A percentile compares a stretch with the other conserved stretches of the same genome.
Conservation (phyloP, 2,113 vertebrate species). For the Sula dactylatra region DNA sequence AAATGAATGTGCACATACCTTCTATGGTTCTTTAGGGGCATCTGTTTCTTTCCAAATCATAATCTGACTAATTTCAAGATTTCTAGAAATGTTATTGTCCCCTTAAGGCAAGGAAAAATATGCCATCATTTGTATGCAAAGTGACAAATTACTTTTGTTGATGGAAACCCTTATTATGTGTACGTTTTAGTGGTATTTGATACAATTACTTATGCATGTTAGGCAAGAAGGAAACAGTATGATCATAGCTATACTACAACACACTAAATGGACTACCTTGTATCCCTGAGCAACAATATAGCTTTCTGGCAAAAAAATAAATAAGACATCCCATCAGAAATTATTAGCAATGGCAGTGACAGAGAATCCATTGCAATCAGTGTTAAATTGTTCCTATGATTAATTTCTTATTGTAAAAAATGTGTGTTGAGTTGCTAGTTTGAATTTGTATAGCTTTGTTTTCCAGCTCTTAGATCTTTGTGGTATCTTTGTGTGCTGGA, state of each 20-base stretch:
- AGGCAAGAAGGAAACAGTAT: background rate
- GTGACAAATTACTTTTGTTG: background rate
- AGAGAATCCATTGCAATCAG: background rate
- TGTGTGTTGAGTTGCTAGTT: accelerated
- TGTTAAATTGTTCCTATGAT: background rate
- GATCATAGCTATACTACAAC: background rate
- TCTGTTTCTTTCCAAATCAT: background rate
- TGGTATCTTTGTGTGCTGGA: background rate
- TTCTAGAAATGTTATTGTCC: background rate
- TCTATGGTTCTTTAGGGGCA: background rate
- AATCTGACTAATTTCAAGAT: background rate
- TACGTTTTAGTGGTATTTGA: background rate
- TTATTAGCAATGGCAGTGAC: background rate
- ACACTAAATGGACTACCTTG: background rate
- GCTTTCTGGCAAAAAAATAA: background rate
- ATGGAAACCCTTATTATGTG: background rate
- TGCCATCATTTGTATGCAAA: background rate
- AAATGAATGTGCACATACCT: background rate
- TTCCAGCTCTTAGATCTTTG: background rate
- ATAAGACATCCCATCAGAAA: background rate
- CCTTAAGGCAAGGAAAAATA: background rate
- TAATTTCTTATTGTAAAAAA: background rate
- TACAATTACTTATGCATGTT: background rate
- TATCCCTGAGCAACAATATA: background rate
- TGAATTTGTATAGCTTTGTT: background rate